phyloP scores from a whole-genome alignment of 2,113 vertebrate species.

The Bos taurus region DNA sequence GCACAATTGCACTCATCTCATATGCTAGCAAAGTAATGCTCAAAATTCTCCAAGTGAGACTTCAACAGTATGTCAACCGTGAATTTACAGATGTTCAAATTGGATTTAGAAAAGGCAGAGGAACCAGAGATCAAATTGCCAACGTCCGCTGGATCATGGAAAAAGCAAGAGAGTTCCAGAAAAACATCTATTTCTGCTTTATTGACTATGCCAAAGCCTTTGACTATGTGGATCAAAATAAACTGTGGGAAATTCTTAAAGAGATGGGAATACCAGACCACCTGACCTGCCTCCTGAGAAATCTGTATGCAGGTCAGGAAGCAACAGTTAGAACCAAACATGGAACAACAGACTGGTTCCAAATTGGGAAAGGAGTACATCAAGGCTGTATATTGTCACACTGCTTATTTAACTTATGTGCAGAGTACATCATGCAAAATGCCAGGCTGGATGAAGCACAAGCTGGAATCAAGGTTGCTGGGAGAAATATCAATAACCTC shows the following conservation, averaged over 20 bases:
- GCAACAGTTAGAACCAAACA: neutral
- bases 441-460: neutral
- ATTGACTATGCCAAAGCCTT: neutral
- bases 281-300: neutral
- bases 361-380: neutral
- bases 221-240: neutral
- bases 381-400: neutral
- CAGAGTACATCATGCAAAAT: neutral
- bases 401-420: neutral
- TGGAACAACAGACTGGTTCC: neutral
- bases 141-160: neutral
- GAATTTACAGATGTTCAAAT: neutral
- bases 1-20: neutral
- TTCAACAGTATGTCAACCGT: neutral
- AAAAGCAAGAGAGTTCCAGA: neutral
- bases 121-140: neutral
- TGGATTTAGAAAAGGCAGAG: neutral
- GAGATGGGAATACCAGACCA: neutral
- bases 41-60: neutral
- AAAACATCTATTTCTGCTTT: neutral
- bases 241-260: neutral
- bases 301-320: neutral
- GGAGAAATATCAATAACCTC: neutral
- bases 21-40: neutral
- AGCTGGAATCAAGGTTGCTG: neutral